phyloP scores from a whole-genome alignment of 2,113 vertebrate genomes.

The Poicephalus meyeri region DNA sequence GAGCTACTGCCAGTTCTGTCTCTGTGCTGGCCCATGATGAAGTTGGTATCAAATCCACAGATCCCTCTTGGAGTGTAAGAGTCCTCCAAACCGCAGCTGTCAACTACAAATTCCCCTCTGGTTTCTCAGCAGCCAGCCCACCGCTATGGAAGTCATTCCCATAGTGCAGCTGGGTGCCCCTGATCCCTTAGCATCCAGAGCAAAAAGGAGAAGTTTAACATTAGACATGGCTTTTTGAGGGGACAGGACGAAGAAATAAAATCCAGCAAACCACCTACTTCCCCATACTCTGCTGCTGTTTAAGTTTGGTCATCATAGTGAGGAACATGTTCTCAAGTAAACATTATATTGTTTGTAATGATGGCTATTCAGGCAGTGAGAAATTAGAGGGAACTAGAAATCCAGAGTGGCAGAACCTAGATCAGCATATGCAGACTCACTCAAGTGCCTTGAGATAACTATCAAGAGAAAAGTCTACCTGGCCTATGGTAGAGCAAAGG shows the following conservation, averaged over 20 bases:
- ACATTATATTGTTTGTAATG: fast-evolving
- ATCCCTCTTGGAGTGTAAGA: background rate
- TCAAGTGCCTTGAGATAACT: background rate
- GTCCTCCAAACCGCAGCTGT: background rate
- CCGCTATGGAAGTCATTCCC: background rate
- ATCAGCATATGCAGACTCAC: background rate
- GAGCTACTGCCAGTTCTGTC: background rate
- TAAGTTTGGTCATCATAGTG: background rate
- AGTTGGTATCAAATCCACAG: background rate
- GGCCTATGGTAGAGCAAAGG: background rate
- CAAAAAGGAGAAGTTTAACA: background rate
- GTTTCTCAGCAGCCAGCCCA: background rate
- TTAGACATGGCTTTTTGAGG: background rate
- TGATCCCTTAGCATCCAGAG: background rate
- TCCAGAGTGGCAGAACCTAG: background rate
- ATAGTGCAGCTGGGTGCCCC: background rate
- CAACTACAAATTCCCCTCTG: background rate
- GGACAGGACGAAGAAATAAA: background rate
- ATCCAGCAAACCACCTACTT: background rate
- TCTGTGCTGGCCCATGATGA: background rate
- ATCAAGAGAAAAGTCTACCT: background rate
- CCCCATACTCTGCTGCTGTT: background rate
- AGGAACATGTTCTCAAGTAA: background rate
- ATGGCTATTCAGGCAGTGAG: background rate
- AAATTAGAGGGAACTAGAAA: background rate